These are phyloP conservation scores for Plebejus melissa DNA, from an alignment of 2,888 invertebrate species.

Conservation along the genomic window DNA sequence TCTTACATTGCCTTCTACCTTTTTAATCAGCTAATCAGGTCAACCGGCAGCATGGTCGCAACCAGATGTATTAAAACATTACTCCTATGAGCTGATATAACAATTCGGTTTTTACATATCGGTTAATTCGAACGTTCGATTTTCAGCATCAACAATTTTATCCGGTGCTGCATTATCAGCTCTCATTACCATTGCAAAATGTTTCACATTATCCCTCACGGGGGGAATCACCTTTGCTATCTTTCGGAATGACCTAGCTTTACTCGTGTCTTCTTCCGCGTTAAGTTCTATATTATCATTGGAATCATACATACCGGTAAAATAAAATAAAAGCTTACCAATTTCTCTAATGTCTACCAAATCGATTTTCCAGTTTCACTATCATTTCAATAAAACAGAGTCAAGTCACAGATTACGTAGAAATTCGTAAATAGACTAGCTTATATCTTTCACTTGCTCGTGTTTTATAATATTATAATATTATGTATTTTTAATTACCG, in stretches of 20 bases:
- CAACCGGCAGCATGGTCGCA: too few relatives aligned
- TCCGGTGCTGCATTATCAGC: not conserved
- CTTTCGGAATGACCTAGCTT: not conserved
- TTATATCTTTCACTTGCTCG: too few relatives aligned
- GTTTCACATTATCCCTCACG: not conserved
- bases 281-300: not conserved
- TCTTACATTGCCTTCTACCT: too few relatives aligned
- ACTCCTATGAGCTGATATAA: not conserved
- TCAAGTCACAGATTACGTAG: too few relatives aligned
- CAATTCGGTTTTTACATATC: not conserved
- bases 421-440: too few relatives aligned
- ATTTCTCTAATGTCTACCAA: too few relatives aligned
- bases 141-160: constrained; percentile 13
- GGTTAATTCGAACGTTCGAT: not conserved
- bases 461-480: too few relatives aligned
- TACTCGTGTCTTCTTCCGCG: not conserved
- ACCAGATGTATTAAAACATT: not conserved
- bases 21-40: too few relatives aligned
- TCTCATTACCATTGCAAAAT: constrained; percentile 15
- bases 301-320: not conserved
- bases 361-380: too few relatives aligned
- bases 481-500: too few relatives aligned
- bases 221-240: not conserved
- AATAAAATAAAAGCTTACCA: not conserved
- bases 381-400: too few relatives aligned